Evolutionary conservation across 2,888 invertebrate species (phyloP).

Genomic region (Rapana venosa): DNA sequence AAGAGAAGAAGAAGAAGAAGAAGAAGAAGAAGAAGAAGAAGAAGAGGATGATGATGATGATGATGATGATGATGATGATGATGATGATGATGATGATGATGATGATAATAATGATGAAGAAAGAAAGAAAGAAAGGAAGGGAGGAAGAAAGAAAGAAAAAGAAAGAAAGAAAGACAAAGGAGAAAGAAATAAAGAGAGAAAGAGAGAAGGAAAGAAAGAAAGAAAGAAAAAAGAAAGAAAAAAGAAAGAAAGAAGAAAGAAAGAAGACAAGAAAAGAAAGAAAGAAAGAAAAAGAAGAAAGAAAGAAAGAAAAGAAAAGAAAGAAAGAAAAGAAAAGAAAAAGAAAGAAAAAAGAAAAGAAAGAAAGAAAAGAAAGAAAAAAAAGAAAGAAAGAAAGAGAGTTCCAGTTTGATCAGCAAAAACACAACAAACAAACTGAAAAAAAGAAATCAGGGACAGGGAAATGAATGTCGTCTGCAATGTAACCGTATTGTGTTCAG

Average conservation of each 20-base stretch:
- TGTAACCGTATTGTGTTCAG: too few relatives aligned
- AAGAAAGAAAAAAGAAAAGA: neutral
- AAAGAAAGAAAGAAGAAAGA: neutral
- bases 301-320: too few relatives aligned
- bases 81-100: neutral
- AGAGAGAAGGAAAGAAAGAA: neutral
- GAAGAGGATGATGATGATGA: too few relatives aligned
- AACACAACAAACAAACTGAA: too few relatives aligned
- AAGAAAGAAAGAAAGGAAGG: neutral
- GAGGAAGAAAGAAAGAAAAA: neutral
- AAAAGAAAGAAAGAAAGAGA: too few relatives aligned
- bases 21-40: neutral
- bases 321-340: neutral
- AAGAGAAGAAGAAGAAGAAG: too few relatives aligned
- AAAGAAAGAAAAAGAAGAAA: too few relatives aligned
- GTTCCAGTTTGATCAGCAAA: too few relatives aligned
- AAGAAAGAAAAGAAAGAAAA: too few relatives aligned
- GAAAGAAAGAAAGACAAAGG: neutral
- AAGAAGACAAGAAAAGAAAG: too few relatives aligned
- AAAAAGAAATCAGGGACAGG: too few relatives aligned
- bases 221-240: neutral
- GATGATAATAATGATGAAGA: neutral
- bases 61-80: neutral
- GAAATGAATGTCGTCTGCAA: too few relatives aligned
- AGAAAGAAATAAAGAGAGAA: neutral